Evolutionary conservation across 2,797 vertebrate species (phyloP).

Genomic region (Myotis daubentonii): DNA sequence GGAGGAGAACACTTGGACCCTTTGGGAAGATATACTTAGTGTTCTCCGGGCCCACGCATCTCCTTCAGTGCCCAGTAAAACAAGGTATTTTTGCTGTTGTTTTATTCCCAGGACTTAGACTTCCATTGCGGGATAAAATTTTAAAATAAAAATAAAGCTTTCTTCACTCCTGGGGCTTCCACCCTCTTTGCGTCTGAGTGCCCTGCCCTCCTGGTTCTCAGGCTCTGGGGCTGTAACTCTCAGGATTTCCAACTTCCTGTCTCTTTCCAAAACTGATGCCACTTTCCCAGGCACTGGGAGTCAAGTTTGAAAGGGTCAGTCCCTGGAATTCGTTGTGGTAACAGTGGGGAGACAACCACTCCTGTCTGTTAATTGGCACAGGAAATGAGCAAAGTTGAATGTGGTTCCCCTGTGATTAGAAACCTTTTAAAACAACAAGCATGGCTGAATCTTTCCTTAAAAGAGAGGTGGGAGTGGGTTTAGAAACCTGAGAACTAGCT

Average conservation of each 20-base stretch:
- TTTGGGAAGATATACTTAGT: slow-evolving; percentile 28
- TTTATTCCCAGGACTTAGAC: slow-evolving; percentile 59
- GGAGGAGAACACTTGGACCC: neutral
- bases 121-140: slow-evolving; percentile 59
- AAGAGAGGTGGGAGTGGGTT: neutral
- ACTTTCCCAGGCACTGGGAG: slow-evolving; percentile 79
- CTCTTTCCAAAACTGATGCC: slow-evolving; percentile 65
- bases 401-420: slow-evolving; percentile 78
- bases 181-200: neutral
- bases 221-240: slow-evolving; percentile 60
- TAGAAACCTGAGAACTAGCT: slow-evolving; percentile 63
- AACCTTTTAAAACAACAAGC: slow-evolving; percentile 81
- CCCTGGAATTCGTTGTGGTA: slow-evolving; percentile 80
- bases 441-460: slow-evolving; percentile 69
- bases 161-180: slow-evolving; percentile 21
- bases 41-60: neutral
- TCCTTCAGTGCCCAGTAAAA: slow-evolving; percentile 62
- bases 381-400: slow-evolving; percentile 77
- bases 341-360: slow-evolving; percentile 76
- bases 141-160: slow-evolving; percentile 71
- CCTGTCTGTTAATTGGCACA: slow-evolving; percentile 80
- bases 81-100: slow-evolving; percentile 59
- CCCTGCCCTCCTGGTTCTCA: slow-evolving; percentile 71
- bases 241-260: slow-evolving; percentile 80
- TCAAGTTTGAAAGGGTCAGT: slow-evolving; percentile 79